These are phyloP conservation scores for Pogonocherus hispidulus DNA, from an alignment of 2,888 invertebrate species.

Conservation along the genomic window DNA sequence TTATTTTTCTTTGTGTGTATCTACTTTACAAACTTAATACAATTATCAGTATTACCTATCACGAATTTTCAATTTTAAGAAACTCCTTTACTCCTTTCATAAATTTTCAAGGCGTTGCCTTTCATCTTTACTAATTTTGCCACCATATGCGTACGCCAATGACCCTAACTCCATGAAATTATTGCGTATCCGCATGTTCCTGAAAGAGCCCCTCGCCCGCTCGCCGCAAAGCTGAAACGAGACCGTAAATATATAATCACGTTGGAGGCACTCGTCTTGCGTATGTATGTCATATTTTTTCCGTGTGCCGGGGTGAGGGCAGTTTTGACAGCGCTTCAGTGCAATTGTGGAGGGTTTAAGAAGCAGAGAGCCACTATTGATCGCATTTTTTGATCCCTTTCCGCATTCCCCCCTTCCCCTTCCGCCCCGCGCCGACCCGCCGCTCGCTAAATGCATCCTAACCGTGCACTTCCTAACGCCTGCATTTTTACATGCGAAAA, in stretches of 20 bases:
- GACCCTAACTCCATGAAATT: conserved; percentile 18
- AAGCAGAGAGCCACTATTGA: conserved; percentile 69
- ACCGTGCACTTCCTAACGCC: conserved; percentile 57
- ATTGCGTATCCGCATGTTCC: conserved; percentile 19
- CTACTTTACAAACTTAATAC: too few species aligned
- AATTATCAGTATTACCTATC: too few species aligned
- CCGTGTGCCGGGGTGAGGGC: conserved; percentile 53
- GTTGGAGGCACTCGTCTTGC: conserved; percentile 38
- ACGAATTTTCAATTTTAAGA: too few species aligned
- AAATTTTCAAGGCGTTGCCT: too few species aligned
- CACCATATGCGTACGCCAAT: not conserved
- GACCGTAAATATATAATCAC: conserved; percentile 41
- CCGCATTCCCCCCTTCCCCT: conserved; percentile 59
- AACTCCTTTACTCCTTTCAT: too few species aligned
- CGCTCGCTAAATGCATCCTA: conserved; percentile 61
- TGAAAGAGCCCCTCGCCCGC: conserved; percentile 19
- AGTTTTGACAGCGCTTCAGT: conserved; percentile 69
- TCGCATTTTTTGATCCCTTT: conserved; percentile 71
- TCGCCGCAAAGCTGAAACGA: conserved; percentile 21
- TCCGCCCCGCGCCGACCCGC: conserved; percentile 49
- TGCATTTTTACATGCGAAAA: conserved; percentile 60
- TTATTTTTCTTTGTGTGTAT: too few species aligned
- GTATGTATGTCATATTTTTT: conserved; percentile 49
- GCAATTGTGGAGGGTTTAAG: conserved; percentile 70
- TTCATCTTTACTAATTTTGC: not conserved